Evolutionary conservation across 1,140 invertebrate genomes (phyloP).

Genomic region (Listronotus oregonensis): DNA sequence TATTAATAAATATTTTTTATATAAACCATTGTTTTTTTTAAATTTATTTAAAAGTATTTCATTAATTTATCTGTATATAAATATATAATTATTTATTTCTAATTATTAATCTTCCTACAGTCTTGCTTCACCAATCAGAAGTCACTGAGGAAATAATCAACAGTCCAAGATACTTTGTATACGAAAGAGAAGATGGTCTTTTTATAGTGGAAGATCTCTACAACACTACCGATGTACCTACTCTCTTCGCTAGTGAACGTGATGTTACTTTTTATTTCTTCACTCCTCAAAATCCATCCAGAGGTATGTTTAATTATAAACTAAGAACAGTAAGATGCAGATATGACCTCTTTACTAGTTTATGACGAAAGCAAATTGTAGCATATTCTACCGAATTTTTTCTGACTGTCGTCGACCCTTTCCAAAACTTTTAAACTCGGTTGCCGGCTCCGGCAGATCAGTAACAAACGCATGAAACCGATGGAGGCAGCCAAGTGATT

Average conservation of each 20-base stretch:
- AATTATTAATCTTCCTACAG: too few relatives aligned
- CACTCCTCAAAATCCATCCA: slow-evolving; percentile 32
- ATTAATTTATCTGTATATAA: too few relatives aligned
- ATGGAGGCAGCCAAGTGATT: too few relatives aligned
- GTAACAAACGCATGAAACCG: too few relatives aligned
- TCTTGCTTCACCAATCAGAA: slow-evolving; percentile 3
- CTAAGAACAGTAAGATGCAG: neutral
- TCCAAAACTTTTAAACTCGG: too few relatives aligned
- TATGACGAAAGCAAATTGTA: neutral
- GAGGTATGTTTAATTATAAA: neutral
- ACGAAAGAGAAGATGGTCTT: slow-evolving; percentile 38
- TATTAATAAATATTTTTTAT: too few relatives aligned
- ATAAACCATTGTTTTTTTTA: too few relatives aligned
- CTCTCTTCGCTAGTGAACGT: slow-evolving; percentile 19
- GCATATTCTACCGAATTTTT: too few relatives aligned
- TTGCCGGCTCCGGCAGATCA: too few relatives aligned
- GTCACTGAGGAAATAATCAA: slow-evolving; percentile 14
- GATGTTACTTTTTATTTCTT: slow-evolving; percentile 44
- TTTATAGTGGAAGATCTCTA: slow-evolving; percentile 31
- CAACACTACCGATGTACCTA: neutral
- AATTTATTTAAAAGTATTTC: too few relatives aligned
- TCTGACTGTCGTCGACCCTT: too few relatives aligned
- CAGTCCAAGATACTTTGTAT: slow-evolving; percentile 22
- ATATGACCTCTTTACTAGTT: neutral
- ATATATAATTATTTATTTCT: too few relatives aligned